Conservation (phyloP, 2,113 vertebrate species). For the Chionomys nivalis region DNA sequence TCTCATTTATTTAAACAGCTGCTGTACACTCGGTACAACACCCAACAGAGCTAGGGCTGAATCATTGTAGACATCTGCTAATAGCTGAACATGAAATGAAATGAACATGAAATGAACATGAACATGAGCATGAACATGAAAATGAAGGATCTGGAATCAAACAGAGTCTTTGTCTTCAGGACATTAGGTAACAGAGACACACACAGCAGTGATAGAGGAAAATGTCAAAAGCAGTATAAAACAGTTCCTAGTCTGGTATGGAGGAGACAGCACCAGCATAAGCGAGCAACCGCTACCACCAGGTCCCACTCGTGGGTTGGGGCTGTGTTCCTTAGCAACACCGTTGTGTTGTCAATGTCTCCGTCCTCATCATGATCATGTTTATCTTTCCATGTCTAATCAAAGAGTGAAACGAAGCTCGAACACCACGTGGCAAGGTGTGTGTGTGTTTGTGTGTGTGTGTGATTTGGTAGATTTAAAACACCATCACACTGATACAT, state of each 20-base stretch:
- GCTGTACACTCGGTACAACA: background rate
- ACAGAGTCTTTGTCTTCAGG: background rate
- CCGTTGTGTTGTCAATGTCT: background rate
- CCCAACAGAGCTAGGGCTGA: background rate
- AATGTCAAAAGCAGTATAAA: background rate
- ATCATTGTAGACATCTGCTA: background rate
- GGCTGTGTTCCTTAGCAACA: background rate
- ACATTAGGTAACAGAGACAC: background rate
- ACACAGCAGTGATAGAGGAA: background rate
- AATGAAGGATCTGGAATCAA: background rate
- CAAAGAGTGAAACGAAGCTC: background rate
- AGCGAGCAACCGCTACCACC: background rate
- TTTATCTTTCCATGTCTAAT: background rate
- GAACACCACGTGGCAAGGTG: background rate
- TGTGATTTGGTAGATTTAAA: background rate
- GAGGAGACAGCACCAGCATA: background rate
- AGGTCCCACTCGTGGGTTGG: background rate
- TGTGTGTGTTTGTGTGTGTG: background rate
- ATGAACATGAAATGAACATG: no score
- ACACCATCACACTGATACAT: background rate
- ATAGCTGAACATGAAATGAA: no score
- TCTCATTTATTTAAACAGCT: conserved; percentile 6
- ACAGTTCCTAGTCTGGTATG: background rate
- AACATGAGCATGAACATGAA: no score
- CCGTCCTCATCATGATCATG: no score